Conservation (phyloP, 2,113 vertebrate species). For the Australoheros scitulus region DNA sequence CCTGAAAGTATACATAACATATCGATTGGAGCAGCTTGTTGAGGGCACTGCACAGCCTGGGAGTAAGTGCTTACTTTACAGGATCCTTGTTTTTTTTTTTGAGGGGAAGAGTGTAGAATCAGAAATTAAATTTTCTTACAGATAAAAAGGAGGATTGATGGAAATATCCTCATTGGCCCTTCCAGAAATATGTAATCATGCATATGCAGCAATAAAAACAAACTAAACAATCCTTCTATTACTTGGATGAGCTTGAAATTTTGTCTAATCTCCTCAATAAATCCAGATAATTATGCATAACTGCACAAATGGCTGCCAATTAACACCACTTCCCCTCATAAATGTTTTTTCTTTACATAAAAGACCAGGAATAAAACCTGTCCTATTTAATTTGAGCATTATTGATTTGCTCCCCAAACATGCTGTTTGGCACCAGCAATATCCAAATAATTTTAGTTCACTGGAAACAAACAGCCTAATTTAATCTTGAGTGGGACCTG, state of each 20-base stretch:
- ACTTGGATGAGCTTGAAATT: neutral
- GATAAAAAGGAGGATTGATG: neutral
- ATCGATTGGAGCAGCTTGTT: slow-evolving; percentile 30
- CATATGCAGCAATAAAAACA: slow-evolving; percentile 18
- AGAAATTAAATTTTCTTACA: slow-evolving; percentile 5
- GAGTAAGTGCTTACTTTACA: slow-evolving; percentile 26
- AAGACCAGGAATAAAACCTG: neutral
- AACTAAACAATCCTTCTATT: neutral
- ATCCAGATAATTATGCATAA: neutral
- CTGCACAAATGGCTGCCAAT: neutral
- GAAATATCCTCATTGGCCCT: neutral
- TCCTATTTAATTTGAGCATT: neutral
- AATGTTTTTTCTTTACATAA: neutral
- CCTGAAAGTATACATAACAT: slow-evolving; percentile 35
- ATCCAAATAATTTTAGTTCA: no score
- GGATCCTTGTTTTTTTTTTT: slow-evolving; percentile 24
- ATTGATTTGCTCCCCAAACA: neutral
- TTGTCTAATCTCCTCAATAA: neutral
- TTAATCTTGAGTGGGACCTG: no score
- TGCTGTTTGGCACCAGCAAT: neutral
- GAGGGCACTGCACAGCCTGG: neutral
- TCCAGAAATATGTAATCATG: slow-evolving; percentile 1
- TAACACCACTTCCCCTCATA: neutral
- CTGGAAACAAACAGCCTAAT: no score
- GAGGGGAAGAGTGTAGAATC: slow-evolving; percentile 13